Evolutionary conservation across 2,888 invertebrate genomes (phyloP).

Genomic region (Brenthis daphne): DNA sequence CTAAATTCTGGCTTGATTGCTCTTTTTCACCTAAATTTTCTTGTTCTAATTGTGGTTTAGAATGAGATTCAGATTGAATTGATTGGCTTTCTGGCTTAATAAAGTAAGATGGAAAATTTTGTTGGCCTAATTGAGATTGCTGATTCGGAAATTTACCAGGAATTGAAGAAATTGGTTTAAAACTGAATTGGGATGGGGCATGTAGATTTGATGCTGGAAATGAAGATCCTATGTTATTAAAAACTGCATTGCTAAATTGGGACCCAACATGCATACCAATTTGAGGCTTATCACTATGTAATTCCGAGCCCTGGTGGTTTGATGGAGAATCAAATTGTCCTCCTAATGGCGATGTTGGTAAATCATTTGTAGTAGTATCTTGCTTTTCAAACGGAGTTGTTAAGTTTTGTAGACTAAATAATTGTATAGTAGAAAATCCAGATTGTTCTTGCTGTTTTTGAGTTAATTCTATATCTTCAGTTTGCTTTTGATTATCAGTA

Average conservation of each 20-base stretch:
- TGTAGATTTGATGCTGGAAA: not conserved
- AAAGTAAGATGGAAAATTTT: too few relatives aligned
- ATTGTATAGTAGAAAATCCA: too few relatives aligned
- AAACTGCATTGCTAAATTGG: not conserved
- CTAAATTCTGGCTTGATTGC: not conserved
- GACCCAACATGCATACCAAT: not conserved
- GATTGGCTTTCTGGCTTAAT: too few relatives aligned
- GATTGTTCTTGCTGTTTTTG: not conserved
- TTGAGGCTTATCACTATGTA: not conserved
- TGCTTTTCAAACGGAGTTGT: too few relatives aligned
- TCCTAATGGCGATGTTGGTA: too few relatives aligned
- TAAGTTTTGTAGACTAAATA: not conserved
- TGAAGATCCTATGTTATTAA: not conserved
- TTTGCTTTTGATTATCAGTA: constrained; percentile 42
- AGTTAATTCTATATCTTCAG: not conserved
- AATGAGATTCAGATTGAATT: too few relatives aligned
- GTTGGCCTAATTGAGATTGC: too few relatives aligned
- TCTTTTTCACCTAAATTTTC: not conserved
- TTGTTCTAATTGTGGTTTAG: not conserved
- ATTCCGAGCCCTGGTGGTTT: too few relatives aligned
- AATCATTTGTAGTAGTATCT: too few relatives aligned
- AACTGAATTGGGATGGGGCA: not conserved
- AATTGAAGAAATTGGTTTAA: not conserved
- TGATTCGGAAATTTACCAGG: too few relatives aligned
- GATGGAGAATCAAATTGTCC: not conserved